Evolutionary conservation across 2,888 invertebrate genomes (phyloP), one percentile per base, ranked within the genome.

Genomic region (Tromatobia lineatoria): DNA sequence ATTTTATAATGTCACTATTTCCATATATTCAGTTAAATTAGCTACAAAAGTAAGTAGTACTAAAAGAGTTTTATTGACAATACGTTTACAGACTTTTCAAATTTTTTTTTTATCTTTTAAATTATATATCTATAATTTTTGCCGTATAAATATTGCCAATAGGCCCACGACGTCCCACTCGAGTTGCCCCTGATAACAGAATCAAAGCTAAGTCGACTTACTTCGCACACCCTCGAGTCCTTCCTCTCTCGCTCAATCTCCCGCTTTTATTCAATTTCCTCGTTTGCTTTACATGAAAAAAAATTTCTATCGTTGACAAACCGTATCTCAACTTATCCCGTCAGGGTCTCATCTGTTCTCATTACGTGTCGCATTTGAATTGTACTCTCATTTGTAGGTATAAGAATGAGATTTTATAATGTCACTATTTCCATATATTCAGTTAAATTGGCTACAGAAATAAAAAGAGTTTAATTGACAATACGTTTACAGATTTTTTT

Each of bases 151-250:
- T n/a, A n/a, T n/a, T n/a, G n/a, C n/a, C n/a, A n/a, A n/a, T n/a
- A n/a, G n/a, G 87, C 87, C 87, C 87, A 87, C 87, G 81, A 86
- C 71, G 66, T 75, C 84, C 80, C 57, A 80, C 78, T 73, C 47
- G 70, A 59, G 45, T 42, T 67, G 61, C 61, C 77, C 74, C 66
- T 79, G 84, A 87, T 86, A 85, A 84, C 80, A 66, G 81, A 87
- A 86, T 86, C 86, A 86, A 83, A 87, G 87, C 74, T 73, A 80
- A 79, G 73, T 81, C 80, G 69, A 66, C 77, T 54, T 76, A 54
- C 70, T 82, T 64, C 71, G 52, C 69, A 71, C 67, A 67, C 66
- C 25, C 77, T 34, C 42, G 61, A 52, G 47, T 66, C 74, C 3
- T 74, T 54, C 70, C 18, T 52, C 77, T 82, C 64, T 70, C 69